Conservation (phyloP, 2,797 vertebrate species). For the Ptychobarbus kaznakovi region DNA sequence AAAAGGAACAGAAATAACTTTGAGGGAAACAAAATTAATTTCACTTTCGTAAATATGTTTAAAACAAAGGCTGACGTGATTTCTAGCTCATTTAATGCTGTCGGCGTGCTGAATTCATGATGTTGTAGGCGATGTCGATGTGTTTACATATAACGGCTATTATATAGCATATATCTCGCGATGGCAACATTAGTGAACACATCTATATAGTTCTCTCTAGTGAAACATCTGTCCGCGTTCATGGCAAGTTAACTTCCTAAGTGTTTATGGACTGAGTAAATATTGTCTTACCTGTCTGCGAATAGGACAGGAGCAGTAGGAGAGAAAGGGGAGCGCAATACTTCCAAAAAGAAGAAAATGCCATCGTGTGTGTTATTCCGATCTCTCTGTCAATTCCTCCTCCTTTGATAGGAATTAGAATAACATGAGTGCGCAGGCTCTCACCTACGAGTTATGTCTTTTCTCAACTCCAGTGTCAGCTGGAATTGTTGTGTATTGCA, state of each 20-base stretch:
- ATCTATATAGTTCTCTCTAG: background rate
- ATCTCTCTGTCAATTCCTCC: slow-evolving; percentile 67
- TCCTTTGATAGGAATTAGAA: slow-evolving; percentile 69
- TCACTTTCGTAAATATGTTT: background rate
- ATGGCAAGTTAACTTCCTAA: slow-evolving; percentile 22
- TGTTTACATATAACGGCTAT: background rate
- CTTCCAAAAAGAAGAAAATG: slow-evolving; percentile 75
- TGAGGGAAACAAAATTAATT: background rate
- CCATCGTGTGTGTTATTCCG: slow-evolving; percentile 74
- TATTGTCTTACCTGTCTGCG: slow-evolving; percentile 78
- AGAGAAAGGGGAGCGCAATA: slow-evolving; percentile 75
- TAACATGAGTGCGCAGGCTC: slow-evolving; percentile 75
- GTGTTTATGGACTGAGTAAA: slow-evolving; percentile 1
- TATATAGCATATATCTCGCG: background rate
- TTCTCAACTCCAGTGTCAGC: slow-evolving; percentile 54
- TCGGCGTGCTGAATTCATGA: background rate
- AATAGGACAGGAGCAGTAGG: slow-evolving; percentile 68
- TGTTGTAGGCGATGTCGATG: background rate
- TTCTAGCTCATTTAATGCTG: background rate
- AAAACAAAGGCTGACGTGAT: too few relatives aligned
- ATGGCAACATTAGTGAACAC: background rate
- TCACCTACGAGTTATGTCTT: slow-evolving; percentile 65
- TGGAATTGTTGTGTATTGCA: slow-evolving; percentile 66
- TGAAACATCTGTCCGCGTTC: background rate
- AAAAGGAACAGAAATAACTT: background rate